Evolutionary conservation across 2,113 vertebrate species (phyloP), one percentile per base, ranked within the genome.

Genomic region (Albula goreensis): DNA sequence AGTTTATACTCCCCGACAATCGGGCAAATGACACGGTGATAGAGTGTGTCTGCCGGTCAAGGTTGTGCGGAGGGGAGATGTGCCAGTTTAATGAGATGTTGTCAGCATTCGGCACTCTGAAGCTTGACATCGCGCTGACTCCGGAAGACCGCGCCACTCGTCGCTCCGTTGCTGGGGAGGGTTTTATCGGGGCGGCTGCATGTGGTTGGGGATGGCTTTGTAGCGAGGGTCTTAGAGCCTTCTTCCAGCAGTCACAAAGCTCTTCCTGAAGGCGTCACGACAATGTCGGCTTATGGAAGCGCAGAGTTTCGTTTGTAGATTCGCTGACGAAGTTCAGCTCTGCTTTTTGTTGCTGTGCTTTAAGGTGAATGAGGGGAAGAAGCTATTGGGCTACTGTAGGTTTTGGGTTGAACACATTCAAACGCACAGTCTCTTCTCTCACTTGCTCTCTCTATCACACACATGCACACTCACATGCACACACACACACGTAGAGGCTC

Each of bases 151-250:
- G 7, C 0, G 53, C 12, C 7, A 12, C 12, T 12, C 12, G 53
- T 9, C 12, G 7, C 53, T 0, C 1, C 53, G 6, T 12, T 6
- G 53, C 53, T 12, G 12, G 66, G 78, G 83, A 84, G 63, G 80
- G 82, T 19, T 86, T 90, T 91, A 93, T 95, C 92, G 91, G 83
- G 85, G 86, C 78, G 87, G 84, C 86, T 92, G 91, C 93, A 94
- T 92, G 92, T 93, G 91, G 86, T 82, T 80, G 31, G 49, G 87
- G 85, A 87, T 41, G n/a, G n/a, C 49, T 87, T 85, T 90, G 89
- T 88, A 49, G 86, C 77, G 78, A 25, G 4, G 83, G 50, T 60
- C 50, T 22, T 19, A 70, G 66, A 17, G 66, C 22, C 22, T 22
- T 70, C 66, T 70, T 22, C 66, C 66, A 17, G 15, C 5, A 6